Evolutionary conservation across 64 coral and sea anemone species (phyloP).

Genomic region (Dendronephthya gigantea): DNA sequence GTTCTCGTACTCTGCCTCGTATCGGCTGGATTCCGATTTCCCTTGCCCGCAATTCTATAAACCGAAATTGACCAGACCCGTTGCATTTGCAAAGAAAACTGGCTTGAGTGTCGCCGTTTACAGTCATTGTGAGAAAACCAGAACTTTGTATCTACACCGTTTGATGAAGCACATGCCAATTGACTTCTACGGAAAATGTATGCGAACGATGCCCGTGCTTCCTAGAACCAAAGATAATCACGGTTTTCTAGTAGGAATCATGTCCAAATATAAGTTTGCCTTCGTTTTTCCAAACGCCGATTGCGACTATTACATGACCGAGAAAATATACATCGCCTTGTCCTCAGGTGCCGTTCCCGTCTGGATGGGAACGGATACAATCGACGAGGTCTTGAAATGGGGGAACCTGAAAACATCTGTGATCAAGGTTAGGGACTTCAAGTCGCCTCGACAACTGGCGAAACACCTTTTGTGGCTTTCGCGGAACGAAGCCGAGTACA

Average conservation of each 20-base stretch:
- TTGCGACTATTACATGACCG: neutral
- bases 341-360: neutral
- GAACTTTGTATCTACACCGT: neutral
- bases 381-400: neutral
- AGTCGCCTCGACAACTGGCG: neutral
- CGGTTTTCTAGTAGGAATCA: neutral
- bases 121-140: neutral
- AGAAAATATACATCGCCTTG: neutral
- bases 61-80: neutral
- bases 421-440: constrained; percentile 5
- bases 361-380: neutral
- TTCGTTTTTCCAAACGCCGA: neutral
- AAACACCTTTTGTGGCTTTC: neutral
- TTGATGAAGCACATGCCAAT: neutral
- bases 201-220: neutral
- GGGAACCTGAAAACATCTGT: neutral
- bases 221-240: neutral
- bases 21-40: neutral
- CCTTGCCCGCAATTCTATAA: neutral
- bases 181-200: constrained; percentile 9
- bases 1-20: neutral
- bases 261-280: neutral
- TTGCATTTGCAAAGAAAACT: neutral
- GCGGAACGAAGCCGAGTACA: neutral
- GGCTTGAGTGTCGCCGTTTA: neutral